Conservation (phyloP, 2,113 vertebrate species). For the Brevimyrus niger region DNA sequence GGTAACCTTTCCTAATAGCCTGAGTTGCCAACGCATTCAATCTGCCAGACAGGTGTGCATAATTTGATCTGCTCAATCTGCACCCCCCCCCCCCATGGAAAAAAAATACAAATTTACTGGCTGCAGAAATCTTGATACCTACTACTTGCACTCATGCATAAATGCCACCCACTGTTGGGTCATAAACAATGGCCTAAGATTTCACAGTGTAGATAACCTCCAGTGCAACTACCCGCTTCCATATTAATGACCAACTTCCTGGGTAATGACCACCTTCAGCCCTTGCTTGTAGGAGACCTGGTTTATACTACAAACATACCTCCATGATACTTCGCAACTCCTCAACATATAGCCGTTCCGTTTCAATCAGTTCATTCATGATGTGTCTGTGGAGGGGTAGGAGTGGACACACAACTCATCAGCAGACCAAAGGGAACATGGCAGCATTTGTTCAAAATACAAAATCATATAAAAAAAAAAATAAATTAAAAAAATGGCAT, state of each 20-base stretch:
- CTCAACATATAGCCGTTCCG: constrained; percentile 85
- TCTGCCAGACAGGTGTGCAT: background rate
- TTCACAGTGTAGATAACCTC: background rate
- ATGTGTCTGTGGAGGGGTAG: constrained; percentile 64
- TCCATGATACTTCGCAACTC: constrained; percentile 91
- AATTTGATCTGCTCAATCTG: background rate
- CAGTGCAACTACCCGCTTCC: background rate
- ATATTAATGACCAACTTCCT: background rate
- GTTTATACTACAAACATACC: constrained; percentile 56
- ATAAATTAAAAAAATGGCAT: background rate
- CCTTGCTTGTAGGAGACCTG: background rate
- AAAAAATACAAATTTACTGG: background rate
- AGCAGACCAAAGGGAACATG: background rate
- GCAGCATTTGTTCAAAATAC: background rate
- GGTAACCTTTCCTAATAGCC: background rate
- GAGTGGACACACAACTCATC: background rate
- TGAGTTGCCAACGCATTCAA: background rate
- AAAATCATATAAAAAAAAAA: background rate
- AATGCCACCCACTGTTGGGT: background rate
- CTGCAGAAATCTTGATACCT: background rate
- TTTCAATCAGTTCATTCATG: constrained; percentile 87
- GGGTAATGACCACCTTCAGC: background rate
- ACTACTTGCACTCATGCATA: background rate
- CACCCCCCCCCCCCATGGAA: background rate
- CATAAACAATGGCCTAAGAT: background rate